Conservation (phyloP, 1,140 invertebrate species). For the Marisa cornuarietis region DNA sequence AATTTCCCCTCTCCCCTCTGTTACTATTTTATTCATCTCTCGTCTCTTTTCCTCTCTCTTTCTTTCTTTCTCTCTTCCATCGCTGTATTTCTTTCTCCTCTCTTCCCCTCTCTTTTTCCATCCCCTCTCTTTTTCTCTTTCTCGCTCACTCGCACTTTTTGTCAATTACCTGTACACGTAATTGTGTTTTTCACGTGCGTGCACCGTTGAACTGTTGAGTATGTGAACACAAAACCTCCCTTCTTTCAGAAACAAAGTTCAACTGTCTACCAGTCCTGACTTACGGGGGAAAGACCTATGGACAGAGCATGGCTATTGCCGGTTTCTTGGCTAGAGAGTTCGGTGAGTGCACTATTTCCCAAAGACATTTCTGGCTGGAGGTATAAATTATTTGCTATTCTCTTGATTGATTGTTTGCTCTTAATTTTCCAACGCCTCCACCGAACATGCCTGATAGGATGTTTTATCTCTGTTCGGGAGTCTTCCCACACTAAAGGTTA, state of each 20-base stretch:
- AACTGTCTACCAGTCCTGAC: background rate
- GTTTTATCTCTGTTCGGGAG: too few species aligned
- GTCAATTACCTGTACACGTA: background rate
- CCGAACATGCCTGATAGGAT: too few species aligned
- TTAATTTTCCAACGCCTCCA: too few species aligned
- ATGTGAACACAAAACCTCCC: background rate
- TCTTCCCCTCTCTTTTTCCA: background rate
- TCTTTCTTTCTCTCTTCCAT: too few species aligned
- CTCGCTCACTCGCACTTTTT: background rate
- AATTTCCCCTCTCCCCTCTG: too few species aligned
- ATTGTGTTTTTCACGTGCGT: background rate
- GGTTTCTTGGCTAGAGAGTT: slow-evolving; percentile 9
- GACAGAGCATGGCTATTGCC: slow-evolving; percentile 8
- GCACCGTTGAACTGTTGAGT: background rate
- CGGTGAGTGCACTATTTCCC: background rate
- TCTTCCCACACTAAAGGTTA: too few species aligned
- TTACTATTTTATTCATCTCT: too few species aligned
- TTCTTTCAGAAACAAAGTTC: background rate
- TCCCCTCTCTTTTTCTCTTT: background rate
- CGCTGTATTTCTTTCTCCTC: background rate
- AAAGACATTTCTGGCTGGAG: too few species aligned
- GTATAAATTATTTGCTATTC: too few species aligned
- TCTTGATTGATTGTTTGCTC: too few species aligned
- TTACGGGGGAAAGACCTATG: background rate
- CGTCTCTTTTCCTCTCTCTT: too few species aligned